Base-by-base conservation (phyloP, 1,140 invertebrate species). In the Hyles euphorbiae region DNA sequence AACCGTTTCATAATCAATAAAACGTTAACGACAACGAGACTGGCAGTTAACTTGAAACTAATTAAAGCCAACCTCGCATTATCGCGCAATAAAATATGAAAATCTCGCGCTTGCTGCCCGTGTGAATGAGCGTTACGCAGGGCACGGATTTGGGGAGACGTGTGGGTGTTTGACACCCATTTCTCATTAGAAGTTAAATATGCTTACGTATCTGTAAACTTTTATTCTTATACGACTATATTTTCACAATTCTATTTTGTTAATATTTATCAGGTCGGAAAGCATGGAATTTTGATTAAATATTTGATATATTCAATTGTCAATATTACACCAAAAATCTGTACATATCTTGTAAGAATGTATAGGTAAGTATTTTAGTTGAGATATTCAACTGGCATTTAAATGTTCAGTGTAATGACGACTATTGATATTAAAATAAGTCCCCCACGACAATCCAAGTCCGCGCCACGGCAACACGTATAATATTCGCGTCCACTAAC, bases 401-500 rank as follows among this genome's bases (percentile, higher is more conserved):
- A 22, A 22, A 22, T 22, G 22, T 22, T 22, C 22, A 22, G 22
- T 22, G 22, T 22, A 22, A 22, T 22, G 22, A 22, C 1, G 4
- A 5, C 36, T 40, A 48, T 10, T 10, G 5, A 48, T n/a, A 8
- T 11, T 8, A 48, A 34, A 53, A 53, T n/a, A 11, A 5, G 11
- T 34, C 5, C 53, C 53, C n/a, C 36, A 12, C 9, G 43, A 22
- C 10, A 5, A 43, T n/a, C 45, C 45, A 12, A 56, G 22, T 56
- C 9, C 44, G 54, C 22, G 5, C 33, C 44, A 12, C 11, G 11
- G 10, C 33, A 34, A 46, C 58, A 51, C 60, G 55, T 60, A 59
- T 66, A 77, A 84, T 83, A 85, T 87, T 87, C 78, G 82, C 83
- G 74, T 78, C 77, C 71, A 78, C 67, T 78, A 60, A 83, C 79